These are phyloP conservation scores for Scaeva pyrastri DNA, from an alignment of 2,888 invertebrate genomes.

Conservation along the genomic window DNA sequence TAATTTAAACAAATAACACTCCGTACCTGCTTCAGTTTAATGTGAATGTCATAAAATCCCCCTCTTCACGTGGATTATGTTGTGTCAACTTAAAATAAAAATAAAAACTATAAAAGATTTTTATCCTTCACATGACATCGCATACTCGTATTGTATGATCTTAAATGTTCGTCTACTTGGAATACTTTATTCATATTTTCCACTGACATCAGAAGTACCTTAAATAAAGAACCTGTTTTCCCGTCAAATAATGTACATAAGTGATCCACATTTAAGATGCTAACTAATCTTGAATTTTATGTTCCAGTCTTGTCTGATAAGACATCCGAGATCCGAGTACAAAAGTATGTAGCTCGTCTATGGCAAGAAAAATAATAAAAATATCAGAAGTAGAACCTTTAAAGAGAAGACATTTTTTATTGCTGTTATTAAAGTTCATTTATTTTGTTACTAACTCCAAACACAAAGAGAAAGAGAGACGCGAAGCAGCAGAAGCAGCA, in stretches of 20 bases:
- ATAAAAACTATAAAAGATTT: slow-evolving; percentile 27
- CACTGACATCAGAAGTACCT: slow-evolving; percentile 9
- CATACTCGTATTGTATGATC: too few species aligned
- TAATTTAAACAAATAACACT: neutral
- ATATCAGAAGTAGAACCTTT: slow-evolving; percentile 57
- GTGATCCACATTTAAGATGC: slow-evolving; percentile 27
- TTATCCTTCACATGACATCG: slow-evolving; percentile 18
- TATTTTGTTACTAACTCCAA: slow-evolving; percentile 39
- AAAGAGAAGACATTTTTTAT: slow-evolving; percentile 69
- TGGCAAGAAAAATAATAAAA: slow-evolving; percentile 41
- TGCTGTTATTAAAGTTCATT: slow-evolving; percentile 67
- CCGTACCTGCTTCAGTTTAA: neutral
- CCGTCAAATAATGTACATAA: slow-evolving; percentile 26
- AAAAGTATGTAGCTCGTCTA: neutral
- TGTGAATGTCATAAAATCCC: slow-evolving; percentile 32
- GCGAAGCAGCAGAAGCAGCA: slow-evolving; percentile 9
- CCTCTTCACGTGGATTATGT: slow-evolving; percentile 32
- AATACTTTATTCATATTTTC: neutral
- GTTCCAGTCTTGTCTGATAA: slow-evolving; percentile 66
- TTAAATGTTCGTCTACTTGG: neutral
- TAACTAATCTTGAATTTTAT: slow-evolving; percentile 44
- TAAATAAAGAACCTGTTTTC: slow-evolving; percentile 54
- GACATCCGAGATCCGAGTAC: slow-evolving; percentile 2
- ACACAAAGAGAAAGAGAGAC: slow-evolving; percentile 36
- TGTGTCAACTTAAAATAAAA: slow-evolving; percentile 40